Evolutionary conservation across 2,113 vertebrate species (phyloP), one percentile per base, ranked within the genome.

Genomic region (Haemorhous mexicanus): DNA sequence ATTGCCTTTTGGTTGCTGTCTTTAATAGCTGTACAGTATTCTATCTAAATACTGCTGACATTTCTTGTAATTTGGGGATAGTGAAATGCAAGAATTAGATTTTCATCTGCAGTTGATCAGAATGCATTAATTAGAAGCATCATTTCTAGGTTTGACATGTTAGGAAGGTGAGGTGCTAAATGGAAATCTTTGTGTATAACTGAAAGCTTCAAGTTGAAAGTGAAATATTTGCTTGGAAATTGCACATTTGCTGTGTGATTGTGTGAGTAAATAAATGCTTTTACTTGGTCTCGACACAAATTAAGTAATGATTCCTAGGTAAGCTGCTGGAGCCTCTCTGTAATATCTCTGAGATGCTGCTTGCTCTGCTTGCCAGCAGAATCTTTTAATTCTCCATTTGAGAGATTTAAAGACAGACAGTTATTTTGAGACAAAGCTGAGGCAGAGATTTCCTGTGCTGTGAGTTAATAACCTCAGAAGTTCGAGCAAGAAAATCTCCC

Each of bases 371-470:
- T 17, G 44, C 72, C 61, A 64, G 64, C 63, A 76, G 74, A 75
- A 72, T 26, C 41, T 52, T 88, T 46, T 64, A 49, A 55, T 78
- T 90, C 55, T 68, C 64, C 37, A 18, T 87, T 28, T 27, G 76
- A 49, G 56, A 92, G 47, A 78, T 70, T 72, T 94, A 70, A 69
- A 76, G 72, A 39, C n/a, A 83, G 68, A 52, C 9, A 9, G 59
- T 86, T 80, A 74, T 59, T 94, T 55, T 84, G 94, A 90, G 90
- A 78, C 83, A 78, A 81, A 90, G 73, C 52, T 75, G 85, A 72
- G 56, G 84, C 84, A 92, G 72, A 90, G 37, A 49, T 89, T 95
- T 93, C 88, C 86, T 94, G 83, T 70, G 75, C 86, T 68, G 0
- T 63, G 88, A 78, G 49, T 92, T 72, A 72, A 90, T 76, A 67